Evolutionary conservation across 2,113 vertebrate genomes (phyloP).

Genomic region (Python bivittatus): DNA sequence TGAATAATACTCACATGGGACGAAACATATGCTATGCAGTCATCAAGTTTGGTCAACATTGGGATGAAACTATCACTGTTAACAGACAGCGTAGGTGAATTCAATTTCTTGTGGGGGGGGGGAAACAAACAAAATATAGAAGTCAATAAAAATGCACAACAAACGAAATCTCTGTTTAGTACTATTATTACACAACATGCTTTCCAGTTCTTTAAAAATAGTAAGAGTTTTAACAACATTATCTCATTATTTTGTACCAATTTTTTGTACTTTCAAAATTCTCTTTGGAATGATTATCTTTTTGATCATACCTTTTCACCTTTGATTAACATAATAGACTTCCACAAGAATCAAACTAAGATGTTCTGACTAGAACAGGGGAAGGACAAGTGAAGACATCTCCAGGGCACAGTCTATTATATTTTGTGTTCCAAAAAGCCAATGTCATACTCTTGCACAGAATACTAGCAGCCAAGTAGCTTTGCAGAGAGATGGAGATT

Average conservation of each 20-base stretch:
- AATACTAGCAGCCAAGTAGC: too few relatives aligned
- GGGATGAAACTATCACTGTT: conserved; percentile 98
- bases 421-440: too few relatives aligned
- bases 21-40: conserved; percentile 95
- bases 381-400: neutral
- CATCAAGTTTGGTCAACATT: conserved; percentile 94
- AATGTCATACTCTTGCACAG: too few relatives aligned
- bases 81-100: conserved; percentile 91
- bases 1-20: conserved; percentile 85
- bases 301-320: neutral
- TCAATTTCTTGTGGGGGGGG: conserved; percentile 86
- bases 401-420: neutral
- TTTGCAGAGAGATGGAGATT: too few relatives aligned
- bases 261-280: neutral
- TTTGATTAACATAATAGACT: neutral
- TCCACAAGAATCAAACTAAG: neutral
- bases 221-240: neutral
- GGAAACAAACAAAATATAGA: neutral
- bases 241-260: neutral
- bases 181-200: neutral
- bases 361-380: too few relatives aligned
- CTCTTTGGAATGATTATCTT: neutral
- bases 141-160: neutral
- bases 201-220: neutral
- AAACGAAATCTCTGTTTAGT: neutral